phyloP scores from a whole-genome alignment of 1,140 invertebrate species.

The Halictus rubicundus region DNA sequence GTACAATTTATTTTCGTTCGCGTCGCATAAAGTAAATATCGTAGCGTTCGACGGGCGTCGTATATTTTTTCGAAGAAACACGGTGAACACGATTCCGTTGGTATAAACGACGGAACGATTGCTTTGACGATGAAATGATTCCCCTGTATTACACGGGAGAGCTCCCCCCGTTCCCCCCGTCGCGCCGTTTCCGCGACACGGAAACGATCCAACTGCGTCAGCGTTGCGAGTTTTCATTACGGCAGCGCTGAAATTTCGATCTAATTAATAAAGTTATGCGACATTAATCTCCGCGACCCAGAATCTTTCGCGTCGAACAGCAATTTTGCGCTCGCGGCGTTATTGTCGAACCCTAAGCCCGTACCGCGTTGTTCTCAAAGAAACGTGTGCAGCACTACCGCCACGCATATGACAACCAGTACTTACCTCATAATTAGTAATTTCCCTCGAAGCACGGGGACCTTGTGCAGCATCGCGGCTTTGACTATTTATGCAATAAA shows the following conservation, averaged over 20 bases:
- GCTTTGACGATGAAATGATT: neutral
- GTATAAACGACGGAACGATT: neutral
- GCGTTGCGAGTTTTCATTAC: neutral
- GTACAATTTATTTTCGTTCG: neutral
- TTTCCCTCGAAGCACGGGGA: neutral
- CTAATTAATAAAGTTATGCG: conserved; percentile 2
- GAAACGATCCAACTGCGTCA: neutral
- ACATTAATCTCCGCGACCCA: neutral
- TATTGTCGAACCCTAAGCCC: neutral
- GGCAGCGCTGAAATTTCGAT: neutral
- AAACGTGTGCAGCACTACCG: neutral
- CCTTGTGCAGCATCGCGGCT: neutral
- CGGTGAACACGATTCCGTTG: too few relatives aligned
- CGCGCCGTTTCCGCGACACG: too few relatives aligned
- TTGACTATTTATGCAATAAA: neutral
- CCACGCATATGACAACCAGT: neutral
- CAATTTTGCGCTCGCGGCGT: neutral
- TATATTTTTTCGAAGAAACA: neutral
- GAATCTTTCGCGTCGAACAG: neutral
- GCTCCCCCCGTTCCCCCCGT: too few relatives aligned
- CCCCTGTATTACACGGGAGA: neutral
- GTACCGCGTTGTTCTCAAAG: neutral
- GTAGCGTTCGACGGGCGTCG: neutral
- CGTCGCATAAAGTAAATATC: neutral
- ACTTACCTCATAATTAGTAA: neutral